phyloP scores from a whole-genome alignment of 2,888 invertebrate species.

The Sarcophaga variegata region DNA sequence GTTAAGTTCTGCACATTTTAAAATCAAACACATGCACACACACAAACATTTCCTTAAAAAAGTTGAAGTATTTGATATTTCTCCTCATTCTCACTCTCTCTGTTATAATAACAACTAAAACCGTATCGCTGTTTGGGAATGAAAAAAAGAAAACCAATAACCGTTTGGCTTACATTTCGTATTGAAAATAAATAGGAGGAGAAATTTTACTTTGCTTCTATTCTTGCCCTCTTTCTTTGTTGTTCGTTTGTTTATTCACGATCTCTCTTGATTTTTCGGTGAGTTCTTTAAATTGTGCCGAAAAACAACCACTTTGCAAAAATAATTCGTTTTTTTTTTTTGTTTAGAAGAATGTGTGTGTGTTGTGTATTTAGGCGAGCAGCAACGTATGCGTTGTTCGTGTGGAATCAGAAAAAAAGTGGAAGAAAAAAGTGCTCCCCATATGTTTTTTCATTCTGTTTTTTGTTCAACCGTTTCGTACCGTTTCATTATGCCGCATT shows the following conservation, averaged over 20 bases:
- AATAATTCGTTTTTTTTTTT: conserved; percentile 3
- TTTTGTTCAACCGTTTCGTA: conserved; percentile 78
- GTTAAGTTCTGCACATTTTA: conserved; percentile 17
- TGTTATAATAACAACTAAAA: not conserved
- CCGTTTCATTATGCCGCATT: conserved; percentile 81
- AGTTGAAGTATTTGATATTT: too few species aligned
- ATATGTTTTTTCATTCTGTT: conserved; percentile 57
- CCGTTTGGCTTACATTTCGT: conserved; percentile 68
- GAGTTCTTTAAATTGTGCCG: conserved; percentile 18
- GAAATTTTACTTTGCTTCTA: conserved; percentile 19
- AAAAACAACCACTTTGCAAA: conserved; percentile 66
- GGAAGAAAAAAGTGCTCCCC: conserved; percentile 55
- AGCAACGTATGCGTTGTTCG: not conserved
- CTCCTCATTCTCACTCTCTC: too few species aligned
- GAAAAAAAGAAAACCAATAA: conserved; percentile 34
- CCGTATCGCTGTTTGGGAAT: not conserved
- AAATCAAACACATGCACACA: not conserved
- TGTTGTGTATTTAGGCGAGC: not conserved
- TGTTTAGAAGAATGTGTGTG: not conserved
- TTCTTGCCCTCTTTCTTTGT: not conserved
- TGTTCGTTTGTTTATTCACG: not conserved
- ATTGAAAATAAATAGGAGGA: not conserved
- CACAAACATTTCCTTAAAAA: not conserved
- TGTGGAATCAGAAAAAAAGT: not conserved
- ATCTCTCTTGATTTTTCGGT: conserved; percentile 1